These are phyloP conservation scores for Pristionchus entomophagus DNA, from an alignment of 2,888 invertebrate species.

Conservation along the genomic window DNA sequence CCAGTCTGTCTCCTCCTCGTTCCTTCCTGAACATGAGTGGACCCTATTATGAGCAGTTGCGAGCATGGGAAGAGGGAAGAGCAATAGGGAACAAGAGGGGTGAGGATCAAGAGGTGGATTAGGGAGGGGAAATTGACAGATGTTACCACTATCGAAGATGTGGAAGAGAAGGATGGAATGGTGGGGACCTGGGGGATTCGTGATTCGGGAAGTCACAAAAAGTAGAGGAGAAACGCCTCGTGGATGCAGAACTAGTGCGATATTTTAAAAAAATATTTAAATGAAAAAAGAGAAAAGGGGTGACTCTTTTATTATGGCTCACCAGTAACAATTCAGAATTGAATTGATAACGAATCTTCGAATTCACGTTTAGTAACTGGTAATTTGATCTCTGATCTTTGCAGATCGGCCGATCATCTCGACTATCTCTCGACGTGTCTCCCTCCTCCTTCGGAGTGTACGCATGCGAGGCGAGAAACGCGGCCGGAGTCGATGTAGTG, in stretches of 20 bases:
- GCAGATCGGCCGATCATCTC: slow-evolving; percentile 44
- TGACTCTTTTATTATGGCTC: not conserved
- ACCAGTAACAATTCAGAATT: not conserved
- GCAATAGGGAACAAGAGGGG: not conserved
- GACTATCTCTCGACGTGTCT: slow-evolving; percentile 48
- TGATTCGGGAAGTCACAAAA: not conserved
- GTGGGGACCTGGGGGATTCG: not conserved
- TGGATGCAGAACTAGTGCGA: not conserved
- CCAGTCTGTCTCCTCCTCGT: not conserved
- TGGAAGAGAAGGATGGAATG: not conserved
- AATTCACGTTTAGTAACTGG: no score
- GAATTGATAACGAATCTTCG: no score
- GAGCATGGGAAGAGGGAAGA: not conserved
- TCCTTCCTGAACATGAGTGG: not conserved
- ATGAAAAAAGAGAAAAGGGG: not conserved
- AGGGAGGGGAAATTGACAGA: slow-evolving; percentile 15
- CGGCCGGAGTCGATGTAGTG: slow-evolving; percentile 90
- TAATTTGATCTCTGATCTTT: not conserved
- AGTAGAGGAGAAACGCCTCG: not conserved
- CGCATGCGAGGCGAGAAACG: slow-evolving; percentile 92
- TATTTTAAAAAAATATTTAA: not conserved
- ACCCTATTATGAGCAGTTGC: slow-evolving; percentile 24
- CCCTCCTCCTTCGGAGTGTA: slow-evolving; percentile 84
- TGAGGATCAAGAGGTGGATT: slow-evolving; percentile 27
- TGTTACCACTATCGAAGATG: not conserved